These are phyloP conservation scores for Potamarius usumacintae DNA, from an alignment of 2,113 vertebrate species.

Conservation along the genomic window DNA sequence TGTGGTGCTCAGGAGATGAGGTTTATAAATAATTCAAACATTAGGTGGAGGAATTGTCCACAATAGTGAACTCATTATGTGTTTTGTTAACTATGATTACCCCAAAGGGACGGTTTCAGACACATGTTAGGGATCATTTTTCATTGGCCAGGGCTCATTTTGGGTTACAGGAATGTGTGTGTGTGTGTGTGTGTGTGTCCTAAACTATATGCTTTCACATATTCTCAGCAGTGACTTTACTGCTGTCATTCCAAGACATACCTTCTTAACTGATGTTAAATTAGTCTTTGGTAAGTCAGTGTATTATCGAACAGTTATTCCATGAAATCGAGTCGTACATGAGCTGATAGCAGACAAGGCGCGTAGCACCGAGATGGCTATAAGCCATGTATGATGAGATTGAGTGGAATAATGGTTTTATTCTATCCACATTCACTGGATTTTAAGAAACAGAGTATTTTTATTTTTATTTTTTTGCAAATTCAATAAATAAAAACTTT, in stretches of 20 bases:
- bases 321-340: too few relatives aligned
- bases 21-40: constrained; percentile 56
- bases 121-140: constrained; percentile 48
- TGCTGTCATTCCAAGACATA: background rate
- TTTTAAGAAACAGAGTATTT: too few relatives aligned
- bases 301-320: background rate
- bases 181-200: background rate
- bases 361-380: too few relatives aligned
- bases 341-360: too few relatives aligned
- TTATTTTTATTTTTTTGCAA: too few relatives aligned
- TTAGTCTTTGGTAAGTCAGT: background rate
- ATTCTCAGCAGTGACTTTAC: constrained; percentile 17
- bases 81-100: constrained; percentile 49
- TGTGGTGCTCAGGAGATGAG: constrained; percentile 54
- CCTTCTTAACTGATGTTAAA: background rate
- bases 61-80: constrained; percentile 50
- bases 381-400: too few relatives aligned
- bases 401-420: too few relatives aligned
- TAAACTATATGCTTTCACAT: constrained; percentile 27
- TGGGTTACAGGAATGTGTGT: constrained; percentile 31
- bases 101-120: constrained; percentile 36
- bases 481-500: too few relatives aligned
- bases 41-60: constrained; percentile 46
- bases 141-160: constrained; percentile 35
- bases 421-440: too few relatives aligned